phyloP scores from a whole-genome alignment of 1,140 invertebrate genomes.

The Penaeus indicus region DNA sequence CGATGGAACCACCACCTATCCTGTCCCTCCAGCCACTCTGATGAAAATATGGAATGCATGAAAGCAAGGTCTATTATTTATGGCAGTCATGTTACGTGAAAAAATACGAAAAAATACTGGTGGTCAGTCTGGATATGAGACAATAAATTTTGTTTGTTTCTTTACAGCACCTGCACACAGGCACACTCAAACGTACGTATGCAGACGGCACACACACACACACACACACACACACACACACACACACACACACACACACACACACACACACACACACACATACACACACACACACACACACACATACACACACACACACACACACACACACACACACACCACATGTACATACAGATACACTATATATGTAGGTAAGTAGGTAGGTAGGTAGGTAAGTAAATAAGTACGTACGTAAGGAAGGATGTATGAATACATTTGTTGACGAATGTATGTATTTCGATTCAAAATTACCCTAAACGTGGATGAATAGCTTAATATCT shows the following conservation, averaged over 20 bases:
- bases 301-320: neutral
- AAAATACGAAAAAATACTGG: constrained; percentile 6
- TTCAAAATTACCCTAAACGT: neutral
- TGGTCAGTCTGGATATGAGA: neutral
- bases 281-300: constrained; percentile 7
- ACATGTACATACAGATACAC: too few species aligned
- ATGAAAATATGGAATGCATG: neutral
- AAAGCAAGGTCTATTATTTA: neutral
- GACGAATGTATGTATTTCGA: neutral
- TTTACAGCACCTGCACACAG: too few species aligned
- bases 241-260: neutral
- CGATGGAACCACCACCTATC: neutral
- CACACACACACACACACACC: too few species aligned
- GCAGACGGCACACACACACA: neutral
- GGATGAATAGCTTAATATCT: neutral
- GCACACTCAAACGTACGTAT: neutral
- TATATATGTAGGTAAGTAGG: neutral
- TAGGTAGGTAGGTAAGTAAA: too few species aligned
- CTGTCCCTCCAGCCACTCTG: neutral
- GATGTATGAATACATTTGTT: too few species aligned
- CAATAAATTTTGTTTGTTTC: too few species aligned
- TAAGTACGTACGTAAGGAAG: too few species aligned
- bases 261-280: neutral
- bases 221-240: constrained; percentile 11
- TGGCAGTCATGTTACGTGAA: neutral